Conservation (phyloP, 1,140 invertebrate genomes). For the Chlorops oryzae region DNA sequence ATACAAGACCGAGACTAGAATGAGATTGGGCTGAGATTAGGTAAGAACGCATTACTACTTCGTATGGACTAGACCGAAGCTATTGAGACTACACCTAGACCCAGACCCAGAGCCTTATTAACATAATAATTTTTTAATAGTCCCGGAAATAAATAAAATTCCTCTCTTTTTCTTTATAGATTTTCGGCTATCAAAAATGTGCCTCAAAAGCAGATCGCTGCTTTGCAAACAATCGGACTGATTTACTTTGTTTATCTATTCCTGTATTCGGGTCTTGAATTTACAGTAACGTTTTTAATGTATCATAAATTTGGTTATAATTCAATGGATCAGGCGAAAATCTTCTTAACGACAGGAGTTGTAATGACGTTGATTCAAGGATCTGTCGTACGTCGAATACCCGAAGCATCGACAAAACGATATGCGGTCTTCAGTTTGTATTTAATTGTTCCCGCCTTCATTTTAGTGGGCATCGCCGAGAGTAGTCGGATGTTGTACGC, state of each 20-base stretch:
- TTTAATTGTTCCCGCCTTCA: conserved; percentile 81
- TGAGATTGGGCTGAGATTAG: too few relatives aligned
- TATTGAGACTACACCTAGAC: too few relatives aligned
- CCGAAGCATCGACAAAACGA: conserved; percentile 66
- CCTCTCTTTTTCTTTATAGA: conserved; percentile 45
- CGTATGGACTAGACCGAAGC: too few relatives aligned
- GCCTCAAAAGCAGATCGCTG: conserved; percentile 53
- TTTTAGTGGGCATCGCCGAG: conserved; percentile 70
- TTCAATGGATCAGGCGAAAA: conserved; percentile 94
- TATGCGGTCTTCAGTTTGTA: conserved; percentile 73
- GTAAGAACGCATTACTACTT: too few relatives aligned
- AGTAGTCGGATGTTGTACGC: conserved; percentile 58
- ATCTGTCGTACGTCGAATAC: conserved; percentile 73
- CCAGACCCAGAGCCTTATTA: too few relatives aligned
- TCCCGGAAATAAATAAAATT: background rate
- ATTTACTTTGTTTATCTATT: conserved; percentile 95
- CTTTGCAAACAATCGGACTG: conserved; percentile 68
- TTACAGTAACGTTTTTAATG: conserved; percentile 94
- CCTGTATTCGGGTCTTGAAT: conserved; percentile 95
- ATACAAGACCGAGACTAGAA: too few relatives aligned
- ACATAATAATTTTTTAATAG: too few relatives aligned
- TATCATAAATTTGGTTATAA: conserved; percentile 88
- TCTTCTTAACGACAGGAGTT: conserved; percentile 85
- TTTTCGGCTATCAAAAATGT: conserved; percentile 60
- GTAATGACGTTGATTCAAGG: conserved; percentile 94